Evolutionary conservation across 2,888 invertebrate genomes (phyloP), one percentile per base, ranked within the genome.

Genomic region (Aleiodes leptofemur): DNA sequence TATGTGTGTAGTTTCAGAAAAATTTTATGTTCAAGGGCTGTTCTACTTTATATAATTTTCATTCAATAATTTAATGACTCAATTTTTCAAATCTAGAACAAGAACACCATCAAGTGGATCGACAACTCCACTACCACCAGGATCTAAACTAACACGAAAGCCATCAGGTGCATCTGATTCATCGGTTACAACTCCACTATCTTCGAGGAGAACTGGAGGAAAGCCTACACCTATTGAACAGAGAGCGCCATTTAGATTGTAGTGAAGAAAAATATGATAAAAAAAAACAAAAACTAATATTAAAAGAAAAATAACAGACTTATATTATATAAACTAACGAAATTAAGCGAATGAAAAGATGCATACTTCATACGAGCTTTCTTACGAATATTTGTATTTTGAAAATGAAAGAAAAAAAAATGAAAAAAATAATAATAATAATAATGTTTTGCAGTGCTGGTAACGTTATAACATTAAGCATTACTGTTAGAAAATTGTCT

Each of bases 81-180:
- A 38, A 43, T 50, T 70, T 53, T 71, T 4, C 70, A 76, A 7
- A 43, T 43, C 14, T 74, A 95, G 95, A 90, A 94, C 94, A 89
- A 91, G 94, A 87, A 95, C 95, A 81, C 94, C 95, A 72, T 95
- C 95, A 56, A 88, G 88, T 73, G 95, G 95, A 75, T 94, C 95
- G 78, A 94, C 93, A 79, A 94, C 94, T 11, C 94, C 95, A 59
- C 92, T 94, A 76, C 92, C 94, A 23, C 90, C 94, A 43, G 92
- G 93, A 38, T 91, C 94, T 64, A 92, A 93, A 82, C 88, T 95
- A 77, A 87, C 93, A 78, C 90, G 94, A 70, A 94, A 93, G 85
- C 91, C 94, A 5, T 94, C 94, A 0, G 94, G 94, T 78, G 94
- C 94, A 16, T 93, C 94, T 5, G 95, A 94, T 81, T 91, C 92